Evolutionary conservation across 1,140 invertebrate species (phyloP), one percentile per base, ranked within the genome.

Genomic region (Calephelis nemesis): DNA sequence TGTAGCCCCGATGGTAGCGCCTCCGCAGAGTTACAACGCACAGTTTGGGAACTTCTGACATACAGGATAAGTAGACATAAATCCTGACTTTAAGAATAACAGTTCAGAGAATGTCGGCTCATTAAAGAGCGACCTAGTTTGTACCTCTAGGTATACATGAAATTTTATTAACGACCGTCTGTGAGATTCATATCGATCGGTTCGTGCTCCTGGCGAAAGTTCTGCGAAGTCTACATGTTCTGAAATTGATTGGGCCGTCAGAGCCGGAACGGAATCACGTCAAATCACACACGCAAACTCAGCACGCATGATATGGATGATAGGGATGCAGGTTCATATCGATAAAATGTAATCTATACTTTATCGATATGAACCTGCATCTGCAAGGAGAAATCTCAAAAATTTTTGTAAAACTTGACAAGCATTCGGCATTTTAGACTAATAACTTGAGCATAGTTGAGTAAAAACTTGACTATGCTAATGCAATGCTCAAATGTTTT

Each of bases 171-270:
- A 84, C 79, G 74, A 76, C 75, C 72, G 73, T 70, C 75, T 75
- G 69, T 65, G 65, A 71, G 79, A 86, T 81, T 76, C 74, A 75
- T 80, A 86, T 88, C 85, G 79, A 79, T 78, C 66, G 64, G 70
- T 80, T 81, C 77, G 77, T 86, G 82, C 80, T 82, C 76, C 80
- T 77, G 79, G 85, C 79, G 85, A 88, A 87, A 90, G 82, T 90
- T 88, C 81, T 76, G 76, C 79, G 79, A 83, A 83, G 69, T 40
- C 74, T 69, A 77, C 81, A 83, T 82, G 78, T 79, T 75, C 78
- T 74, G 75, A 82, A 84, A 88, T 85, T 84, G 86, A 86, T 88
- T 81, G 78, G 70, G 71, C 69, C 72, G 83, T 82, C 78, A 69
- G 75, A 80, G 78, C 81, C 78, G 81, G 78, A 84, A 82, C 83